These are phyloP conservation scores for Acleris laterana DNA, from an alignment of 2,888 invertebrate species.

Conservation along the genomic window DNA sequence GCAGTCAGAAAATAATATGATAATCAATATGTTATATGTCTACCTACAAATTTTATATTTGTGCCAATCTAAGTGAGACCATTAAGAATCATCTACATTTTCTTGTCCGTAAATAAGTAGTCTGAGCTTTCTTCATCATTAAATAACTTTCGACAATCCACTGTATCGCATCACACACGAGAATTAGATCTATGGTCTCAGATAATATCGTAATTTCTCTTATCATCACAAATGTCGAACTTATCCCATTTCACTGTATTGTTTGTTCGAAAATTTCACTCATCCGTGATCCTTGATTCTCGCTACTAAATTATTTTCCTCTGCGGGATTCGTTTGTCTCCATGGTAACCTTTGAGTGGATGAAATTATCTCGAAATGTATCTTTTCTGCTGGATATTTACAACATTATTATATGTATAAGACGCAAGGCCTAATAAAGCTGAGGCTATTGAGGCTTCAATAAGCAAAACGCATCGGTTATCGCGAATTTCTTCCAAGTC, in stretches of 20 bases:
- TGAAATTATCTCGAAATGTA: neutral
- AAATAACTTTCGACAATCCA: conserved; percentile 21
- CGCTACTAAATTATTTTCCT: conserved; percentile 1
- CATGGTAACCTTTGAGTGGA: neutral
- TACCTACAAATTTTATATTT: conserved; percentile 13
- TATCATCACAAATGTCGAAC: conserved; percentile 4
- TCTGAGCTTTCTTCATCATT: conserved; percentile 25
- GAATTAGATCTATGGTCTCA: conserved; percentile 13
- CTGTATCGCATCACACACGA: conserved; percentile 4
- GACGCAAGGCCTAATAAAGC: neutral
- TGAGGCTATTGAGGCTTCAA: conserved; percentile 10
- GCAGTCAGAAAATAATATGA: conserved; percentile 57
- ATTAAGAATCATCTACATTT: conserved; percentile 47
- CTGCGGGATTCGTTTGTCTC: neutral
- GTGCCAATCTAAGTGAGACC: conserved; percentile 18
- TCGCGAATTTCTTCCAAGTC: conserved; percentile 70
- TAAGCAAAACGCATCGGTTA: conserved; percentile 55
- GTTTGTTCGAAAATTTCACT: conserved; percentile 23
- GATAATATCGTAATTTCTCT: conserved; percentile 10
- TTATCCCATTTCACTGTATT: conserved; percentile 11
- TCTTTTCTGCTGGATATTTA: too few species aligned
- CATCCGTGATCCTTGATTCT: conserved; percentile 3
- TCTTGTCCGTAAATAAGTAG: conserved; percentile 39
- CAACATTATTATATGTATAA: neutral
- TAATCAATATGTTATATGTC: conserved; percentile 48